Base-by-base conservation (phyloP, 1,140 invertebrate species). In the Hermatobates lingyangjiaoensis region DNA sequence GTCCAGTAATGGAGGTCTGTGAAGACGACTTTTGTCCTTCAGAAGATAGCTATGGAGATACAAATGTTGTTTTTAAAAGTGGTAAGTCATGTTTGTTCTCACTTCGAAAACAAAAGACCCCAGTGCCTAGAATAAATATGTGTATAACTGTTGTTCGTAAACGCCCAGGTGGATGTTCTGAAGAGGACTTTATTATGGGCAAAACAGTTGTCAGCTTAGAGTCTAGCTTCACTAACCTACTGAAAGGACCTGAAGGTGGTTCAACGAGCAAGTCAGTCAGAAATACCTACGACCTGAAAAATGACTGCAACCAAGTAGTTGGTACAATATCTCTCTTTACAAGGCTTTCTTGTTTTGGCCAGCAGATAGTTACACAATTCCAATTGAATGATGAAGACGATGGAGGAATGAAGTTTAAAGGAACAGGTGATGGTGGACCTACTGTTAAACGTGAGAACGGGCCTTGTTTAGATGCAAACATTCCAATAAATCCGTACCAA, bases 321-420 rank as follows among this genome's bases (percentile, higher is more conserved):
- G 66, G 76, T 58, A 63, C 71, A 60, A 61, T 69, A 51, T 57
- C 71, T 57, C 66, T 77, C 52, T 73, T 71, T 64, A 60, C 74
- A 4, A 62, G 77, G 10, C 69, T 74, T 57, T 76, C 75, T 7
- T 76, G 74, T 57, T 78, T 79, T 54, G 78, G 77, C 14, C 72
- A 73, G 56, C 64, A 77, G 52, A 77, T 79, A 27, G 66, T 78
- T 3, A 80, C 78, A 2, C 72, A 74, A 56, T 80, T 79, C 58
- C 73, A 77, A 64, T 57, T 66, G 34, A 40, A 28, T 7, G 64
- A 66, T 0, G 54, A 60, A 25, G 63, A 68, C 28, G 59, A 59
- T 24, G 64, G 65, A 53, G 59, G 62, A 0, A 69, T 65, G 50
- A 52, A 67, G 0, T 69, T 69, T 50, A 68, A 69, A 52, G 61